Conservation (phyloP, 1,140 invertebrate species). For the Ridgeia piscesae region DNA sequence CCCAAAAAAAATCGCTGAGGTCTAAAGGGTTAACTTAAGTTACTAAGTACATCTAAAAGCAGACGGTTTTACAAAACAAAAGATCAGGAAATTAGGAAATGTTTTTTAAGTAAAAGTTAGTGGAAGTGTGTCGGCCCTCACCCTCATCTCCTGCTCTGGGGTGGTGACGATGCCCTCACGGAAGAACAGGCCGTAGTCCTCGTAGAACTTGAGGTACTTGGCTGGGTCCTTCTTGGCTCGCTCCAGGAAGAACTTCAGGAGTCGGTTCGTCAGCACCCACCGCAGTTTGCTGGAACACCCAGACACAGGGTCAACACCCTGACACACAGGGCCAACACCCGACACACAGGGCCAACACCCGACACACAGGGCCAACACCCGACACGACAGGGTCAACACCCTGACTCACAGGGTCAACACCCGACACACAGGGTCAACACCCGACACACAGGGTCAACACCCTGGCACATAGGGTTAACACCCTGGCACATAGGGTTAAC, state of each 20-base stretch:
- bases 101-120: no score
- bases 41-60: no score
- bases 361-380: background rate
- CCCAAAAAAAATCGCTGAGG: no score
- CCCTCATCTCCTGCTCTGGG: slow-evolving; percentile 77
- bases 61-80: no score
- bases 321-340: background rate
- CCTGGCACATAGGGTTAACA: background rate
- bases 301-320: background rate
- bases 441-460: no score
- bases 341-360: no score
- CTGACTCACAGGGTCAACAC: no score
- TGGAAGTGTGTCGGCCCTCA: no score
- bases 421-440: background rate
- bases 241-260: slow-evolving; percentile 85
- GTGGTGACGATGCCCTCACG: slow-evolving; percentile 92
- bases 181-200: slow-evolving; percentile 88
- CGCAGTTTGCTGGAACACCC: slow-evolving; percentile 62
- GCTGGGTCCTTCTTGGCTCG: slow-evolving; percentile 80
- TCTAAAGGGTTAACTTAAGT: no score
- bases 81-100: no score
- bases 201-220: slow-evolving; percentile 84
- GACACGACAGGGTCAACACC: no score
- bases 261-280: slow-evolving; percentile 78
- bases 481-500: no score